These are phyloP conservation scores for Antitype chi DNA, from an alignment of 2,888 invertebrate genomes.

Conservation along the genomic window DNA sequence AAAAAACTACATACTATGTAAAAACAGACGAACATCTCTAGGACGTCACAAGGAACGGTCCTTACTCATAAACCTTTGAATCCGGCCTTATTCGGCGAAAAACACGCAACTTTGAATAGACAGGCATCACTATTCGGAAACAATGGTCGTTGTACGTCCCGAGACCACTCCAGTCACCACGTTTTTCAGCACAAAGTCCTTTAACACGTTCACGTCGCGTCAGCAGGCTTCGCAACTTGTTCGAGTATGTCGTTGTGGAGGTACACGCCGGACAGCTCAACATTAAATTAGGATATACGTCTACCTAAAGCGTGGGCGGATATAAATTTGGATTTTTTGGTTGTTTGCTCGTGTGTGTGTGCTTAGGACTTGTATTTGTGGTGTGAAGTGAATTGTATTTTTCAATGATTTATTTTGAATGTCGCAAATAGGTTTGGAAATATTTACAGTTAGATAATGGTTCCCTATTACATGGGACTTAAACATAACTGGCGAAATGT, in stretches of 20 bases:
- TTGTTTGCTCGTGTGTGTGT: neutral
- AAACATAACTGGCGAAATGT: too few species aligned
- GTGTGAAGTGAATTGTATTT: conserved; percentile 8
- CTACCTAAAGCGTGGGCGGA: conserved; percentile 39
- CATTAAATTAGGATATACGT: conserved; percentile 59
- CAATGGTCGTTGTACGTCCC: conserved; percentile 67
- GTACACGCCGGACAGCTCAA: conserved; percentile 50
- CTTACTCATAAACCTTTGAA: conserved; percentile 29
- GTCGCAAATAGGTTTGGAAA: neutral
- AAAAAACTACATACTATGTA: neutral
- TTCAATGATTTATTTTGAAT: neutral
- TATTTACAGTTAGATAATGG: too few species aligned
- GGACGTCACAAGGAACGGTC: conserved; percentile 2
- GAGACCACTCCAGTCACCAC: conserved; percentile 63
- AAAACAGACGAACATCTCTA: neutral
- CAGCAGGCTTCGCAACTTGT: conserved; percentile 69
- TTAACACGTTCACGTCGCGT: conserved; percentile 74
- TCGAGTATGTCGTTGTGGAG: conserved; percentile 66
- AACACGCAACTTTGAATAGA: conserved; percentile 65
- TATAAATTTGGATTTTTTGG: conserved; percentile 40
- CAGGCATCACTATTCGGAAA: conserved; percentile 65
- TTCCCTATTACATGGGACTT: too few species aligned
- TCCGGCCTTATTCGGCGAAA: conserved; percentile 42
- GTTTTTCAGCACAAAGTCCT: conserved; percentile 70
- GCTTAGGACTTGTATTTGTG: conserved; percentile 7